Percentiles rank a stretch among this genome's conserved stretches.
These are phyloP conservation scores for Ypsolopha sequella DNA, from an alignment of 2,888 invertebrate genomes.

Conservation along the genomic window DNA sequence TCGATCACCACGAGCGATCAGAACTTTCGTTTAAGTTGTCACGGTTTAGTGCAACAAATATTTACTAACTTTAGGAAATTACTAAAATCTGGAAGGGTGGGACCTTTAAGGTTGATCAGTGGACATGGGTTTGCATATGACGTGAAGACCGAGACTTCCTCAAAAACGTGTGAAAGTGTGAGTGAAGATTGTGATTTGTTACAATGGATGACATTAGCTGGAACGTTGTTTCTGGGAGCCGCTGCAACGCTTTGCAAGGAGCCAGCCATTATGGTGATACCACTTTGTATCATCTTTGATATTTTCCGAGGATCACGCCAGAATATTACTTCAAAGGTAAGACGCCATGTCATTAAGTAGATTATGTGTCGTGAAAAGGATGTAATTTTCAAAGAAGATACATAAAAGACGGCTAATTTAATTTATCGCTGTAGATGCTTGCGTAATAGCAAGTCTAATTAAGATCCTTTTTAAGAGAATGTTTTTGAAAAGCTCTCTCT, in stretches of 20 bases:
- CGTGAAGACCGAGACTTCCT: conserved; percentile 31
- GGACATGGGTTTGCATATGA: conserved; percentile 44
- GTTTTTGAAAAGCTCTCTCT: neutral
- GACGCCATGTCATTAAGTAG: conserved; percentile 17
- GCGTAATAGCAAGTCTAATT: neutral
- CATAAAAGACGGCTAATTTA: neutral
- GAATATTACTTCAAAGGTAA: conserved; percentile 70
- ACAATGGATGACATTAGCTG: conserved; percentile 71
- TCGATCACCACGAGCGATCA: conserved; percentile 36
- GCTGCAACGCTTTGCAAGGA: conserved; percentile 95
- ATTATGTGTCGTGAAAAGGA: conserved; percentile 1
- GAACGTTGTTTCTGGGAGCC: conserved; percentile 75
- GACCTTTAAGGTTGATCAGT: conserved; percentile 37
- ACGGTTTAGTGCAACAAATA: conserved; percentile 53
- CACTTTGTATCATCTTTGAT: conserved; percentile 92
- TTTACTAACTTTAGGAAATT: conserved; percentile 54
- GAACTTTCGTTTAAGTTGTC: conserved; percentile 53
- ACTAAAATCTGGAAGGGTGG: conserved; percentile 48
- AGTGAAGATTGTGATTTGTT: conserved; percentile 57
- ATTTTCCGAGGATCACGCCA: conserved; percentile 71
- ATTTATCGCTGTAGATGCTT: neutral
- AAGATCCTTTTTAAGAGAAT: conserved; percentile 4
- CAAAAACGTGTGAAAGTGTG: conserved; percentile 26
- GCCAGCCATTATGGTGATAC: conserved; percentile 92
- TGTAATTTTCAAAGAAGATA: neutral